A percentile compares a stretch with the other conserved stretches of the same genome.
phyloP scores from a whole-genome alignment of 2,888 invertebrate genomes.

The Euzophera pinguis region DNA sequence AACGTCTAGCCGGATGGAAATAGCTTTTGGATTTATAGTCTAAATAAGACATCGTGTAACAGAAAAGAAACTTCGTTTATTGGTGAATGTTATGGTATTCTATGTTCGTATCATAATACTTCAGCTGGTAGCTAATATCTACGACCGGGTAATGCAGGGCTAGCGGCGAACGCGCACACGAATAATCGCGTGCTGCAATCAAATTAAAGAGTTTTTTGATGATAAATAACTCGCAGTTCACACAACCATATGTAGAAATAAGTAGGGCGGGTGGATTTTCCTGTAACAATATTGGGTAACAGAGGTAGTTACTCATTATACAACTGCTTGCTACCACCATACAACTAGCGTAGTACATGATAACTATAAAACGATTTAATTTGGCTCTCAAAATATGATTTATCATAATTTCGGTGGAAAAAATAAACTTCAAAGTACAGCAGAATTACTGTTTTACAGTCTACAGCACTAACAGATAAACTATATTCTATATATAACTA shows the following conservation, averaged over 20 bases:
- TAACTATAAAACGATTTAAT: conserved; percentile 11
- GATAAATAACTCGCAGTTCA: neutral
- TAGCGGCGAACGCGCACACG: neutral
- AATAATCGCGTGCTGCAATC: neutral
- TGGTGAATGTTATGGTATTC: conserved; percentile 40
- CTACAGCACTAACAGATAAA: conserved; percentile 64
- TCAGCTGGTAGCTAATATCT: conserved; percentile 27
- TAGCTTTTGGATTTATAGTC: neutral
- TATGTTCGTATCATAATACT: conserved; percentile 22
- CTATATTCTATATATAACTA: conserved; percentile 69
- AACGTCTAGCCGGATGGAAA: too few relatives aligned
- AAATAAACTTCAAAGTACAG: conserved; percentile 22
- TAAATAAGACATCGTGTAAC: conserved; percentile 39
- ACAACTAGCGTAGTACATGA: conserved; percentile 7
- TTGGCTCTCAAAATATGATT: conserved; percentile 13
- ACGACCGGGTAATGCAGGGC: conserved; percentile 7
- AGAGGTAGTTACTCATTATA: conserved; percentile 15
- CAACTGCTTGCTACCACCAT: conserved; percentile 18
- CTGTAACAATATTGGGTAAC: conserved; percentile 7
- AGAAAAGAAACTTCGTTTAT: conserved; percentile 62
- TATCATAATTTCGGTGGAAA: conserved; percentile 14
- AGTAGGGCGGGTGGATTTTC: neutral
- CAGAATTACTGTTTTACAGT: conserved; percentile 69
- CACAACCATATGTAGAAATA: conserved; percentile 2
- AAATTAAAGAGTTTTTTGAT: conserved; percentile 1